Conservation (phyloP, 2,797 vertebrate genomes). For the Microcaecilia unicolor region DNA sequence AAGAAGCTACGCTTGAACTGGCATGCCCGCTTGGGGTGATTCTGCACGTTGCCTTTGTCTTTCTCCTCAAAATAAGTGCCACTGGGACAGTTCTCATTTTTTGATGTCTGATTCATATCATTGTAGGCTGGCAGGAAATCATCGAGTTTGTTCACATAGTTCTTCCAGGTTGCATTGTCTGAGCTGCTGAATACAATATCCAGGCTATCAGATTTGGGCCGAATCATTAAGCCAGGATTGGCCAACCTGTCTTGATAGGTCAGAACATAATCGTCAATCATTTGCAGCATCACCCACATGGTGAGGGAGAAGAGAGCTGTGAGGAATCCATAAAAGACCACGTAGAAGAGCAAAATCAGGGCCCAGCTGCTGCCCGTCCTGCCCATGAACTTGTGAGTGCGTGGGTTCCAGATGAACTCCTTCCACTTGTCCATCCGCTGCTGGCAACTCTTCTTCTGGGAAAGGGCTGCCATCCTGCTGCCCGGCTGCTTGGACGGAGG, state of each 20-base stretch:
- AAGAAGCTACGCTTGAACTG: constrained; percentile 75
- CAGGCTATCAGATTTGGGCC: constrained; percentile 62
- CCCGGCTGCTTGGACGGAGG: background rate
- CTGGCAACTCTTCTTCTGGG: constrained; percentile 55
- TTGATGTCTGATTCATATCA: constrained; percentile 59
- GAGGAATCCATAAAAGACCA: constrained; percentile 79
- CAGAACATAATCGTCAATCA: constrained; percentile 77
- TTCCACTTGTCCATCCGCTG: constrained; percentile 56
- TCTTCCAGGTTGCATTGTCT: constrained; percentile 54
- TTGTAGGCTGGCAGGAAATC: constrained; percentile 78
- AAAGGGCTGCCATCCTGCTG: constrained; percentile 66
- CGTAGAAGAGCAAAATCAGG: constrained; percentile 80
- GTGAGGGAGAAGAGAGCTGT: constrained; percentile 59
- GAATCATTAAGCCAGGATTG: constrained; percentile 82
- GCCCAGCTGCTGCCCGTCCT: constrained; percentile 86
- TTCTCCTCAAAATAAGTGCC: constrained; percentile 70
- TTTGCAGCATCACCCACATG: constrained; percentile 88
- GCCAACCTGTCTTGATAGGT: constrained; percentile 81
- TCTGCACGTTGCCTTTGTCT: constrained; percentile 74
- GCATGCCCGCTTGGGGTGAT: constrained; percentile 83
- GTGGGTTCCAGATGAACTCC: constrained; percentile 82
- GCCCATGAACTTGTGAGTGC: constrained; percentile 82
- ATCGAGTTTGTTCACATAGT: constrained; percentile 55
- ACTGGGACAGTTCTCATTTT: constrained; percentile 62
- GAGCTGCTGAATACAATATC: constrained; percentile 57